phyloP scores from a whole-genome alignment of 2,113 vertebrate species.

The Anarrhichthys ocellatus region DNA sequence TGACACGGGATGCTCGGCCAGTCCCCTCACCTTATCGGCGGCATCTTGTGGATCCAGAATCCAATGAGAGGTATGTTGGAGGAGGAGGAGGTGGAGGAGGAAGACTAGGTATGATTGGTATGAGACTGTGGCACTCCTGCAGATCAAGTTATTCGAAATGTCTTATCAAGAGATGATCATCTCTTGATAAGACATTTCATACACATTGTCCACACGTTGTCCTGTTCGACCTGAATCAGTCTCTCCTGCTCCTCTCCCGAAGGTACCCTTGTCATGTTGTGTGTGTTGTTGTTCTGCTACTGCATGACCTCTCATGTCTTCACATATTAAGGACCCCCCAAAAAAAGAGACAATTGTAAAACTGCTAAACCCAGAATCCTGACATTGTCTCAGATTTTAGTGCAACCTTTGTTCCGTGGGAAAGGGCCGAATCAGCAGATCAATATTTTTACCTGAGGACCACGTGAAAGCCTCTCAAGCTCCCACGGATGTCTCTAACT shows the following conservation, averaged over 20 bases:
- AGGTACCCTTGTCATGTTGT: neutral
- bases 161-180: neutral
- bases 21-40: constrained; percentile 81
- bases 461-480: neutral
- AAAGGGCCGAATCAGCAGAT: neutral
- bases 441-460: neutral
- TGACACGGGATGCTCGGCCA: constrained; percentile 76
- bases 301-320: neutral
- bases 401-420: neutral
- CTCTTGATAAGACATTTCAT: constrained; percentile 2
- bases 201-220: neutral
- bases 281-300: constrained; percentile 8
- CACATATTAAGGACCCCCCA: neutral
- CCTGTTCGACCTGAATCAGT: neutral
- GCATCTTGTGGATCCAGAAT: constrained; percentile 84
- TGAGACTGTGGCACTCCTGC: constrained; percentile 40
- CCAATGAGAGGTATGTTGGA: constrained; percentile 83
- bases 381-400: neutral
- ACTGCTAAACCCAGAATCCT: neutral
- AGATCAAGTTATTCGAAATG: constrained; percentile 28
- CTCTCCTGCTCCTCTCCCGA: constrained; percentile 21
- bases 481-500: neutral
- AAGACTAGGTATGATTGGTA: constrained; percentile 49
- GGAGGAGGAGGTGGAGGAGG: neutral
- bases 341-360: neutral